Conservation (phyloP, 2,888 invertebrate genomes). For the Ganaspis brasiliensis region DNA sequence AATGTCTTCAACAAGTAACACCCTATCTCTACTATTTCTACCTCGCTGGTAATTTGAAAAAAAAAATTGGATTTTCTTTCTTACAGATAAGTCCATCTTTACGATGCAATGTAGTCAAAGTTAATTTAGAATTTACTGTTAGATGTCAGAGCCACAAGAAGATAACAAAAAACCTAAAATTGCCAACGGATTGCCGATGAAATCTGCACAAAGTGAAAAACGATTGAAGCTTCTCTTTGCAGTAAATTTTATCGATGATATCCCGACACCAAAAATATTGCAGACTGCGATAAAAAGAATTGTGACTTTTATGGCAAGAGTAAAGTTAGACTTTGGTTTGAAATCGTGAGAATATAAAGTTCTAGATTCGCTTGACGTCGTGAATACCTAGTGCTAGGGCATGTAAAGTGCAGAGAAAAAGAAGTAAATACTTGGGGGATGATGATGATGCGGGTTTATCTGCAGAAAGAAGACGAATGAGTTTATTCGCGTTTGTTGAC, state of each 20-base stretch:
- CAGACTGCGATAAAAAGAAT: slow-evolving; percentile 29
- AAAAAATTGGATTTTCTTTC: neutral
- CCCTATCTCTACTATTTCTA: slow-evolving; percentile 1
- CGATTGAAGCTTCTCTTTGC: slow-evolving; percentile 25
- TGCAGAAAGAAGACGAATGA: slow-evolving; percentile 27
- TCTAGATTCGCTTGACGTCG: slow-evolving; percentile 26
- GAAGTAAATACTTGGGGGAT: slow-evolving; percentile 26
- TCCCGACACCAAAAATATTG: slow-evolving; percentile 27
- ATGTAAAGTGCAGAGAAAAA: slow-evolving; percentile 25
- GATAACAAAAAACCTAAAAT: neutral
- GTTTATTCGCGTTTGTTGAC: slow-evolving; percentile 21
- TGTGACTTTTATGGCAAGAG: slow-evolving; percentile 31
- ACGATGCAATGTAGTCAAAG: neutral
- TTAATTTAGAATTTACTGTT: neutral
- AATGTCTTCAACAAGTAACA: neutral
- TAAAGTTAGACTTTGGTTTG: slow-evolving; percentile 29
- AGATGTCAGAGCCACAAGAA: neutral
- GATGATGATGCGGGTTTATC: slow-evolving; percentile 36
- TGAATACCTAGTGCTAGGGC: neutral
- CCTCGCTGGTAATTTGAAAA: neutral
- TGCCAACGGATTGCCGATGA: neutral
- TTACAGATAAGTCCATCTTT: neutral
- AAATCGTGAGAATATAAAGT: slow-evolving; percentile 39
- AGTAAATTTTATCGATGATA: slow-evolving; percentile 35
- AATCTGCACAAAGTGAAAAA: neutral